Conservation (phyloP, 2,113 vertebrate species). For the Choloepus hoffmanni region DNA sequence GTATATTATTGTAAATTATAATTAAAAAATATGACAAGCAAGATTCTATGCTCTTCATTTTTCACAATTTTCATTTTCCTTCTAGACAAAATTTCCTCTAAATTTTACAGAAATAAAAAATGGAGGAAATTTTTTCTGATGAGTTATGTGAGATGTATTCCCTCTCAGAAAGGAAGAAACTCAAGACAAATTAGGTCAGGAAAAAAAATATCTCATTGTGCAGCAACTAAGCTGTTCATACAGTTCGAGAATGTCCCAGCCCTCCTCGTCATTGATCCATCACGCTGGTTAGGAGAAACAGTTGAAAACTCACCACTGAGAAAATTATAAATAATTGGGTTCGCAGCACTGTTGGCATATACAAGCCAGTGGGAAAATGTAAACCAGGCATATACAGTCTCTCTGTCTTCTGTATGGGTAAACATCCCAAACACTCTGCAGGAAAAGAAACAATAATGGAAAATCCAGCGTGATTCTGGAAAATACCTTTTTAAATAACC, state of each 20-base stretch:
- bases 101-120: not conserved
- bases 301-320: conserved; percentile 94
- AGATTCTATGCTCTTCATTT: not conserved
- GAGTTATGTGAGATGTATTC: not conserved
- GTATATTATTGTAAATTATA: not conserved
- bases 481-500: not conserved
- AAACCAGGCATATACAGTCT: conserved; percentile 97
- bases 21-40: not conserved
- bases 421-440: conserved; percentile 96
- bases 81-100: not conserved
- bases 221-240: not conserved
- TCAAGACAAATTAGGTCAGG: not conserved
- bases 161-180: not conserved
- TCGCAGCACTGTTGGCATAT: conserved; percentile 98
- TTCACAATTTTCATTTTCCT: not conserved
- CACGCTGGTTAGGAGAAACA: not conserved
- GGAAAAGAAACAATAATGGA: conserved; percentile 64
- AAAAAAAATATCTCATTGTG: not conserved
- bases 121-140: not conserved
- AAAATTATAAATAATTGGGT: conserved; percentile 99
- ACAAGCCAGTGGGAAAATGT: conserved; percentile 98
- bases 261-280: not conserved
- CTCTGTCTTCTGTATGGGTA: conserved; percentile 93
- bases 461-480: not conserved
- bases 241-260: not conserved